phyloP scores from a whole-genome alignment of 2,113 vertebrate genomes.

The Hyaena hyaena region DNA sequence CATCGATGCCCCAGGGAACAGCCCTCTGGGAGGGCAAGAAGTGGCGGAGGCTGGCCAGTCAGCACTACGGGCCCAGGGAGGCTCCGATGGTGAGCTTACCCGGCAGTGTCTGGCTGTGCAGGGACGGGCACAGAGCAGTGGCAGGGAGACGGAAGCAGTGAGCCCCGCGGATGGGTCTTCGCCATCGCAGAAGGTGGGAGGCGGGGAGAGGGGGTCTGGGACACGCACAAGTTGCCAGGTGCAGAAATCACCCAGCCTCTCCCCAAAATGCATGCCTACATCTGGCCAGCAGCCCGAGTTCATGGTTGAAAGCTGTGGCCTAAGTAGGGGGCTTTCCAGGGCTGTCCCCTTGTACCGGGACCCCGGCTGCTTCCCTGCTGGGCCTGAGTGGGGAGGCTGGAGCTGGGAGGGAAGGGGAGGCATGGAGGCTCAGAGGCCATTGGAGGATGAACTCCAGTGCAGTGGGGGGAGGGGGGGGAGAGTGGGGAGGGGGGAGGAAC shows the following conservation, averaged over 20 bases:
- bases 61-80: accelerated
- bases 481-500: not conserved
- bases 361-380: not conserved
- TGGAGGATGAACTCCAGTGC: not conserved
- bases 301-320: not conserved
- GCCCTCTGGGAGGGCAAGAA: not conserved
- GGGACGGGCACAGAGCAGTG: not conserved
- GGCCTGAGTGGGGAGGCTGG: not conserved
- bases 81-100: not conserved
- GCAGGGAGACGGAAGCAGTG: not conserved
- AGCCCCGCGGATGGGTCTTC: not conserved
- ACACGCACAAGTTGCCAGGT: not conserved
- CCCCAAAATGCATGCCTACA: not conserved
- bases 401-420: not conserved
- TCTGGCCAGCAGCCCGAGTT: not conserved
- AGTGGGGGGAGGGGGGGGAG: too few relatives aligned
- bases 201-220: not conserved
- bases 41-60: not conserved
- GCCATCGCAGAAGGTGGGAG: not conserved
- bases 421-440: not conserved
- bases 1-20: not conserved
- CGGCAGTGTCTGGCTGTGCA: not conserved
- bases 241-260: not conserved
- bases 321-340: not conserved
- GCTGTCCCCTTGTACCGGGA: not conserved